A percentile compares a stretch with the other conserved stretches of the same genome.
Evolutionary conservation across 2,797 vertebrate genomes (phyloP).

Genomic region (Rhodeus uyekii): DNA sequence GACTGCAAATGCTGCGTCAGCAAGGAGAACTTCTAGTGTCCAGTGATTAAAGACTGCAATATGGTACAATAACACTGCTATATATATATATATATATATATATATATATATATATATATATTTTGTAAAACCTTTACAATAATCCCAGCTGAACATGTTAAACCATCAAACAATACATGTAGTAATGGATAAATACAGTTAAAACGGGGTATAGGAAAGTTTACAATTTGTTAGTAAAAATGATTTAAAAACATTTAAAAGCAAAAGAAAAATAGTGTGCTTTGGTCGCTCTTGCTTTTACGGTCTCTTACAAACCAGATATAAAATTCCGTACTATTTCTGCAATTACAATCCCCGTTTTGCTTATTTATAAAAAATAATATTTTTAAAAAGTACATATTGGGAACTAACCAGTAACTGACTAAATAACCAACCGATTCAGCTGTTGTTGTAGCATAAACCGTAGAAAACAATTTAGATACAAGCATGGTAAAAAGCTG

Average conservation of each 20-base stretch:
- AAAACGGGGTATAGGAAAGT: neutral
- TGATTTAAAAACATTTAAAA: neutral
- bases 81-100: too few species aligned
- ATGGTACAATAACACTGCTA: constrained; percentile 51
- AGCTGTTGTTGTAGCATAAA: neutral
- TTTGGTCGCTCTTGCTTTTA: neutral
- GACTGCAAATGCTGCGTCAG: constrained; percentile 56
- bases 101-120: too few species aligned
- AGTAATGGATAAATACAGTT: neutral
- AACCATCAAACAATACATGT: neutral
- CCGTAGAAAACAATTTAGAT: neutral
- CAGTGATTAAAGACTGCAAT: constrained; percentile 60
- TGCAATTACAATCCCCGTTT: too few species aligned
- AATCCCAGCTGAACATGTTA: neutral
- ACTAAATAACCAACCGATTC: neutral
- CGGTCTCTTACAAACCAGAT: neutral
- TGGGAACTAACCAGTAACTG: neutral
- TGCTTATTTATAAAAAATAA: neutral
- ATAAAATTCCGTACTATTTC: neutral
- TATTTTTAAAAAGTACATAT: neutral
- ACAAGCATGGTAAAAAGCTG: neutral
- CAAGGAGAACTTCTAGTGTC: constrained; percentile 53
- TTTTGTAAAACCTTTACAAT: constrained; percentile 8
- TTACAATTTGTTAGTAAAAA: neutral
- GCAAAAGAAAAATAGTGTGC: neutral